phyloP scores from a whole-genome alignment of 2,113 vertebrate genomes.

The Bos taurus region ARS-UCD2.0 NC_037340.1:80819001-80819500 shows the following conservation, averaged over 20 bases:
- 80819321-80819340: too few species aligned
- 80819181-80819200: background rate
- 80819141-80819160: background rate
- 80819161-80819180: background rate
- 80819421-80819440: fast-evolving
- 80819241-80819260: background rate
- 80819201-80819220: background rate
- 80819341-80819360: background rate
- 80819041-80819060: background rate
- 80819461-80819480: background rate
- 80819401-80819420: background rate
- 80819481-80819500: background rate
- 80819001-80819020: fast-evolving
- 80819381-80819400: background rate
- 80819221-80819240: background rate
- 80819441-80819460: background rate
- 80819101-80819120: background rate
- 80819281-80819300: background rate
- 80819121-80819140: background rate
- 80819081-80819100: background rate
- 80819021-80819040: fast-evolving
- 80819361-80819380: background rate
- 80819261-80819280: background rate
- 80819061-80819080: background rate
- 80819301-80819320: background rate